These are phyloP conservation scores for Lophotis ruficrista DNA, from an alignment of 2,113 vertebrate species.

Conservation along the genomic window DNA sequence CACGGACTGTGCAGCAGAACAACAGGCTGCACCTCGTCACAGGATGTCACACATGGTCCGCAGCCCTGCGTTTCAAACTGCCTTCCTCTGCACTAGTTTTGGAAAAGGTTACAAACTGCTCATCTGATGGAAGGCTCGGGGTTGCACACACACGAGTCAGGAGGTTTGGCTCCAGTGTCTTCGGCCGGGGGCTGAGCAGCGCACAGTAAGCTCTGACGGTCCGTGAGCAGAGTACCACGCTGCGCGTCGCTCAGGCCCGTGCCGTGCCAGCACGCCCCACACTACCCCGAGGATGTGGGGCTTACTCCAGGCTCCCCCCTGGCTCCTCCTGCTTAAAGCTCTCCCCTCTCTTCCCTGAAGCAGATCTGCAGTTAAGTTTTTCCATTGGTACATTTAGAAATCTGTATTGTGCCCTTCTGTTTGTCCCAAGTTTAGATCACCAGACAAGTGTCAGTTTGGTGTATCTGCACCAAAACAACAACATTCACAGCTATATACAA, in stretches of 20 bases:
- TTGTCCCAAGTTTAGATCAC: neutral
- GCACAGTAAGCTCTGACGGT: fast-evolving
- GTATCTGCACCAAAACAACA: neutral
- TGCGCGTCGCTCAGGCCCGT: fast-evolving
- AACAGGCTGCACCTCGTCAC: neutral
- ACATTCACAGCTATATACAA: neutral
- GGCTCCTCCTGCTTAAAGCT: neutral
- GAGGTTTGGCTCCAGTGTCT: neutral
- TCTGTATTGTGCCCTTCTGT: neutral
- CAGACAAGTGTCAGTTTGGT: neutral
- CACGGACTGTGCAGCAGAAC: neutral
- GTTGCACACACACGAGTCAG: neutral
- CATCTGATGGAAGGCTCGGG: neutral
- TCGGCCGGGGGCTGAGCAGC: fast-evolving
- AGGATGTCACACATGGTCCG: fast-evolving
- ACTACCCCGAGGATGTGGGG: fast-evolving
- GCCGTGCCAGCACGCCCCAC: neutral
- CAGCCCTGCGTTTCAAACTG: neutral
- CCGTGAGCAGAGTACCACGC: neutral
- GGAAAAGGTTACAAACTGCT: neutral
- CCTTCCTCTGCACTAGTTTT: neutral
- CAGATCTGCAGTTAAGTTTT: neutral
- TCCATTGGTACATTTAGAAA: neutral
- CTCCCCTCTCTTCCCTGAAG: neutral
- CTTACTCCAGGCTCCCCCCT: neutral